Evolutionary conservation across 2,113 vertebrate species (phyloP).

Genomic region (Sterrhoptilus dennistouni): DNA sequence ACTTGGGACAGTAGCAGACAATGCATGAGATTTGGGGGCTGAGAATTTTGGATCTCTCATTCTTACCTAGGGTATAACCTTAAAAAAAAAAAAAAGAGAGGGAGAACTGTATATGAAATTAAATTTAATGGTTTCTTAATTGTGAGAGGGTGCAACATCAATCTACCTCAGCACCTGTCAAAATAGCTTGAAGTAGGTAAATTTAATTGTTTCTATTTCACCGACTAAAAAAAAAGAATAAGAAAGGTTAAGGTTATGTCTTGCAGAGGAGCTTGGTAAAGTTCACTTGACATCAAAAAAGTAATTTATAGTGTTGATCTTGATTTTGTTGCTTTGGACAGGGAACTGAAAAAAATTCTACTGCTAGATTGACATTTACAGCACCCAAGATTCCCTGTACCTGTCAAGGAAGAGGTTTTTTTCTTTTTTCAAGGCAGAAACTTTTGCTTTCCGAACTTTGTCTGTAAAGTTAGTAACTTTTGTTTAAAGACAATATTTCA

Average conservation of each 20-base stretch:
- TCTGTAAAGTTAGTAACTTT: neutral
- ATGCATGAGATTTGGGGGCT: neutral
- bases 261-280: neutral
- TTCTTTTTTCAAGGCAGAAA: neutral
- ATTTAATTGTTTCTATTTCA: neutral
- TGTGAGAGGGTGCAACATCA: neutral
- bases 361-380: neutral
- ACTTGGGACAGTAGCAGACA: neutral
- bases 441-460: neutral
- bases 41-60: neutral
- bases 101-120: neutral
- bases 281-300: neutral
- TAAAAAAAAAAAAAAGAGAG: neutral
- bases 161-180: neutral
- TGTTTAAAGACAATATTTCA: neutral
- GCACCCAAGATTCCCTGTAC: rapidly evolving
- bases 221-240: rapidly evolving
- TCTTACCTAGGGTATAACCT: neutral
- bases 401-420: neutral
- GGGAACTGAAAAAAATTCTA: neutral
- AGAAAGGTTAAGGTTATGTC: neutral
- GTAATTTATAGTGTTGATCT: neutral
- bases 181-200: neutral
- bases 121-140: neutral
- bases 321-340: neutral